phyloP scores from a whole-genome alignment of 2,113 vertebrate genomes.

The Dasypus novemcinctus region DNA sequence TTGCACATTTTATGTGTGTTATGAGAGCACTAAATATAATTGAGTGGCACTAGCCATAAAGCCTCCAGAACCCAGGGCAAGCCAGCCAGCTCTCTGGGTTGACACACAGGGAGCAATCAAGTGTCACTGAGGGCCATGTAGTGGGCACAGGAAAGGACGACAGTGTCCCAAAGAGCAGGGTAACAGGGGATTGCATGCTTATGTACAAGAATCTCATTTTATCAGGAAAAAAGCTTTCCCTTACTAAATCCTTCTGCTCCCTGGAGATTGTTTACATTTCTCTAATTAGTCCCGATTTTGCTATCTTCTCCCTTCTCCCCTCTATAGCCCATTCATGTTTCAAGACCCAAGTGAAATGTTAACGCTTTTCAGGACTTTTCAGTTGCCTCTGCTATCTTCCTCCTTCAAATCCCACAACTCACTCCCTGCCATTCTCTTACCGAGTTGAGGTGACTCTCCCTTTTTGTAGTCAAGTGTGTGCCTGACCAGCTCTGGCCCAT shows the following conservation, averaged over 20 bases:
- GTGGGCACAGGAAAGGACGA: fast-evolving
- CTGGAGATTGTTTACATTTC: neutral
- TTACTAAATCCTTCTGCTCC: neutral
- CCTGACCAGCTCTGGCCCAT: neutral
- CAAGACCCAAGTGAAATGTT: neutral
- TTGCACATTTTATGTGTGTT: neutral
- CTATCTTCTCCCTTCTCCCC: neutral
- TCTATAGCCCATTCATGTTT: neutral
- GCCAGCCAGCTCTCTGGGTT: neutral
- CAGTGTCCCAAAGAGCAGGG: neutral
- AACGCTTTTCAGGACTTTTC: neutral
- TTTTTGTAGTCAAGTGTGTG: neutral
- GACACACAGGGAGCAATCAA: neutral
- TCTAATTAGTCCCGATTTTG: neutral
- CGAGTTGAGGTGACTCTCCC: neutral
- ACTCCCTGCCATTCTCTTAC: neutral
- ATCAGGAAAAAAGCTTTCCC: neutral
- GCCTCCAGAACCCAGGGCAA: neutral
- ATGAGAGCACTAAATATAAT: conserved; percentile 19
- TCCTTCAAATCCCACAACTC: neutral
- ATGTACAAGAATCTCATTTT: neutral
- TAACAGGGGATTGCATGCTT: neutral
- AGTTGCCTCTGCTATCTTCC: neutral
- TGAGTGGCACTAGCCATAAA: conserved; percentile 33
- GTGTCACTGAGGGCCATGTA: neutral